phyloP scores from a whole-genome alignment of 1,140 invertebrate species.

The Teleopsis dalmanni region DNA sequence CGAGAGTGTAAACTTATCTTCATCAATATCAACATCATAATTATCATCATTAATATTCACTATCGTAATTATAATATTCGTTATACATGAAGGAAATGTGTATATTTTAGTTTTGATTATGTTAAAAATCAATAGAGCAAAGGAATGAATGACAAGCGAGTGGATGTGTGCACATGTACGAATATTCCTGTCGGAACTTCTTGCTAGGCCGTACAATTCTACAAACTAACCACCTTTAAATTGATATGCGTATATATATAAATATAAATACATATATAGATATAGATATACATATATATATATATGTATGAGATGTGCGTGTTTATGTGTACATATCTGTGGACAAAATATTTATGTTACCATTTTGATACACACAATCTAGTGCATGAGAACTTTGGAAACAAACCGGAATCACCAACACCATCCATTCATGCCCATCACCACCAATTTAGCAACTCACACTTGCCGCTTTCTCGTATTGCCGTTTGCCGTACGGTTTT shows the following conservation, averaged over 20 bases:
- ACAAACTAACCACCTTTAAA: slow-evolving; percentile 3
- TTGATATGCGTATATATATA: neutral
- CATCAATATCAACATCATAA: too few species aligned
- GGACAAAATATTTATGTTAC: too few species aligned
- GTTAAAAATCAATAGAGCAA: slow-evolving; percentile 45
- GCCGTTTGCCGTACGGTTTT: too few species aligned
- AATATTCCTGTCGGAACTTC: neutral
- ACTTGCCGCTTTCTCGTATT: too few species aligned
- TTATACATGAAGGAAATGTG: slow-evolving; percentile 2
- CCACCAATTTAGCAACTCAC: too few species aligned
- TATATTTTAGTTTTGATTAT: slow-evolving; percentile 39
- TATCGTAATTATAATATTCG: neutral
- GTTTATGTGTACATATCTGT: slow-evolving; percentile 28
- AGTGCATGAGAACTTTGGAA: too few species aligned
- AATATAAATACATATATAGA: neutral
- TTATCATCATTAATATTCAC: neutral
- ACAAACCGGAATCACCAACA: too few species aligned
- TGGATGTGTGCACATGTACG: neutral
- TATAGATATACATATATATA: neutral
- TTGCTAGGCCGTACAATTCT: neutral
- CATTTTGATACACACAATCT: too few species aligned
- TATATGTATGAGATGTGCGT: slow-evolving; percentile 13
- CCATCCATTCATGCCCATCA: too few species aligned
- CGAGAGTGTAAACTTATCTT: too few species aligned
- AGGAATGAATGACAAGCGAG: slow-evolving; percentile 10